A percentile compares a stretch with the other conserved stretches of the same genome.
phyloP scores from a whole-genome alignment of 2,113 vertebrate species.

The Cheirogaleus medius region DNA sequence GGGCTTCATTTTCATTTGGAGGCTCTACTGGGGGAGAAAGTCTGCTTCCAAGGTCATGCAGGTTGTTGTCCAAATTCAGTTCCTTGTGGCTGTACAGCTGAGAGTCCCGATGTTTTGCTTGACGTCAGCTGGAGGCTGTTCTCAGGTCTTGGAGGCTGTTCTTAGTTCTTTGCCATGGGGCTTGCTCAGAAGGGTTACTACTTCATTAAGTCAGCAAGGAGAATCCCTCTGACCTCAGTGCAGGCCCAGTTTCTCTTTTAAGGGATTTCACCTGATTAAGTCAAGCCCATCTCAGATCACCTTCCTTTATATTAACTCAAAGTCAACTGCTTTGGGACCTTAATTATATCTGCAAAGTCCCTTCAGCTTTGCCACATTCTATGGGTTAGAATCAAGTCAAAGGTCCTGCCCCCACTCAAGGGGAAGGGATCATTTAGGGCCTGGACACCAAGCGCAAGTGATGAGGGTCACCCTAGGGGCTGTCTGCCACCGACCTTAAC shows the following conservation, averaged over 20 bases:
- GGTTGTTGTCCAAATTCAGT: neutral
- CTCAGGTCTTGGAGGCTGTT: neutral
- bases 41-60: neutral
- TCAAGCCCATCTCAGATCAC: neutral
- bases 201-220: neutral
- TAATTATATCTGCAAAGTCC: neutral
- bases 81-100: neutral
- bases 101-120: neutral
- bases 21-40: neutral
- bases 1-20: neutral
- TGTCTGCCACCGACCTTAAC: neutral
- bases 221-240: neutral
- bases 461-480: neutral
- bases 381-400: neutral
- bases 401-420: neutral
- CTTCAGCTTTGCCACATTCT: neutral
- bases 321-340: neutral
- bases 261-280: neutral
- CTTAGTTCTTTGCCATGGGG: neutral
- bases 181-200: neutral
- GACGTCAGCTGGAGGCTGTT: neutral
- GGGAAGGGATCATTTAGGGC: neutral
- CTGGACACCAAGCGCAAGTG: neutral
- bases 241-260: neutral
- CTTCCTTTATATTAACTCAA: neutral